phyloP scores from a whole-genome alignment of 2,113 vertebrate species.

The Carlito syrichta region DNA sequence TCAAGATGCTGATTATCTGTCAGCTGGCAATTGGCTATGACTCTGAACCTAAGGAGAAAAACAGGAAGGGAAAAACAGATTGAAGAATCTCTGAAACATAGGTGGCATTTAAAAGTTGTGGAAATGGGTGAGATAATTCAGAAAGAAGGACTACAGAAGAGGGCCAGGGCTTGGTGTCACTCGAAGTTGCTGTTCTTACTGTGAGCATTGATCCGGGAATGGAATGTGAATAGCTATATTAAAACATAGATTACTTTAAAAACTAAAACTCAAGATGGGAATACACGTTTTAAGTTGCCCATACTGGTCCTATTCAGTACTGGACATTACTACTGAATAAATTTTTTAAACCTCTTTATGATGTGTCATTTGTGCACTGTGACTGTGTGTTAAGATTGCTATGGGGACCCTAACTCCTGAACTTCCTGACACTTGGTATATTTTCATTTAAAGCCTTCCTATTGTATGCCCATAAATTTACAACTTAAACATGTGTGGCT shows the following conservation, averaged over 20 bases:
- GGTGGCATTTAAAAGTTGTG: background rate
- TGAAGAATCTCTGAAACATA: background rate
- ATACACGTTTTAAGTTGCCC: background rate
- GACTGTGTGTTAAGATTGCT: conserved; percentile 19
- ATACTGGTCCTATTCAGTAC: conserved; percentile 9
- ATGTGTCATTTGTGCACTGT: background rate
- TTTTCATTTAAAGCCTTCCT: conserved; percentile 64
- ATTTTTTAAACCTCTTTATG: conserved; percentile 56
- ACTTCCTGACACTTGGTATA: conserved; percentile 49
- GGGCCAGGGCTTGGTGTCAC: too few relatives aligned
- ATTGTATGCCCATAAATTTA: conserved; percentile 20
- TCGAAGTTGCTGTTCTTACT: background rate
- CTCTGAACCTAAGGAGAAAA: background rate
- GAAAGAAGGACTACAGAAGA: too few relatives aligned
- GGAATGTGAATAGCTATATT: conserved; percentile 14
- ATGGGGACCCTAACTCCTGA: conserved; percentile 52
- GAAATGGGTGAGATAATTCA: background rate
- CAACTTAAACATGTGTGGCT: background rate
- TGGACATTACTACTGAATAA: conserved; percentile 21
- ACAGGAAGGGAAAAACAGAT: background rate
- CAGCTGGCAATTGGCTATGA: background rate
- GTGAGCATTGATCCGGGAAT: background rate
- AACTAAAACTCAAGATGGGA: conserved; percentile 37
- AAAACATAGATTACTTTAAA: conserved; percentile 36
- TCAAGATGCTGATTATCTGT: background rate